Percentiles rank a stretch among this genome's conserved stretches.
Conservation (phyloP, 2,888 invertebrate genomes). For the Chromoteleia sp. region DNA sequence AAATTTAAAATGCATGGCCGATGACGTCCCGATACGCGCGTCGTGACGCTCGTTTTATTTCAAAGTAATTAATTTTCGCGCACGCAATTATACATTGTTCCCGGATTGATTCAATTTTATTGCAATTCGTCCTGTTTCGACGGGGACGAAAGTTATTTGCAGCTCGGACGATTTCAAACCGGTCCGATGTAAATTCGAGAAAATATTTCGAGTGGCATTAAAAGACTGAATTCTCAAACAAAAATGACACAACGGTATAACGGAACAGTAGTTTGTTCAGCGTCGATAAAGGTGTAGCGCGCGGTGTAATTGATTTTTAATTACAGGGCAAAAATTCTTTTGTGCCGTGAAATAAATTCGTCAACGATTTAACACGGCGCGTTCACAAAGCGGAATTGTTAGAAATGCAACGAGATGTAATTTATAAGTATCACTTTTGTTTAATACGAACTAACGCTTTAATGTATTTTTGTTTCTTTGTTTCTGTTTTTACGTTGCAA, state of each 20-base stretch:
- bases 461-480: not conserved
- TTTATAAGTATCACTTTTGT: not conserved
- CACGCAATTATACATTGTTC: not conserved
- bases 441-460: too few relatives aligned
- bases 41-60: not conserved
- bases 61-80: not conserved
- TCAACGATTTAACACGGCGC: too few relatives aligned
- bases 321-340: too few relatives aligned
- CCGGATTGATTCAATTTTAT: not conserved
- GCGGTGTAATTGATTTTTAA: too few relatives aligned
- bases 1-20: not conserved
- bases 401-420: not conserved
- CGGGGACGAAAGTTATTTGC: not conserved
- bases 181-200: too few relatives aligned
- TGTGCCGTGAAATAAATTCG: not conserved
- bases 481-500: not conserved
- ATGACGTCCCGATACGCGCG: too few relatives aligned
- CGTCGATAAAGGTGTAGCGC: too few relatives aligned
- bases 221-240: too few relatives aligned
- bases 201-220: too few relatives aligned
- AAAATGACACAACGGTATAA: too few relatives aligned
- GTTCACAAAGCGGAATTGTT: not conserved
- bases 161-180: too few relatives aligned
- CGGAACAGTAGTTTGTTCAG: too few relatives aligned
- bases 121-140: not conserved